Percentiles rank a stretch among this genome's conserved stretches.
phyloP scores from a whole-genome alignment of 2,113 vertebrate species.

The Pseudolaguvia tuberculata region DNA sequence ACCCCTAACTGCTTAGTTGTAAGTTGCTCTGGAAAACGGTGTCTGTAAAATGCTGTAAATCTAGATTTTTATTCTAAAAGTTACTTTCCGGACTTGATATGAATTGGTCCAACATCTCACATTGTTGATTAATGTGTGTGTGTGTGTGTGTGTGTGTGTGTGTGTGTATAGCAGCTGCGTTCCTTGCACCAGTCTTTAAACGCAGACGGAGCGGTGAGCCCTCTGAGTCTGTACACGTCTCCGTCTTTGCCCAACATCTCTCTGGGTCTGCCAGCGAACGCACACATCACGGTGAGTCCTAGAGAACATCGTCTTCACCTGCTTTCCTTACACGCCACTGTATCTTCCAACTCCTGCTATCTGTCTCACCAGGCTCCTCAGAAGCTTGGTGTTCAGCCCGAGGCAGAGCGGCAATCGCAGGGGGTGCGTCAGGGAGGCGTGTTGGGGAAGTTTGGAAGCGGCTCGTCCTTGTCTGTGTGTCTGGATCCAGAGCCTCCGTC shows the following conservation, averaged over 20 bases:
- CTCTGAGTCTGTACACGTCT: conserved; percentile 90
- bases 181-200: conserved; percentile 82
- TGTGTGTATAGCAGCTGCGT: conserved; percentile 72
- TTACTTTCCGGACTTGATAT: neutral
- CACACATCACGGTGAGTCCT: conserved; percentile 81
- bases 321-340: accelerated
- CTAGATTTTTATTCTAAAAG: too few relatives aligned
- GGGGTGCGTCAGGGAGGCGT: conserved; percentile 79
- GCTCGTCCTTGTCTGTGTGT: conserved; percentile 81
- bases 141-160: conserved; percentile 28
- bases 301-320: neutral
- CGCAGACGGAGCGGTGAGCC: conserved; percentile 78
- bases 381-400: conserved; percentile 80
- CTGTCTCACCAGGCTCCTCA: conserved; percentile 69
- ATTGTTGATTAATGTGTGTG: neutral
- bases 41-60: too few relatives aligned
- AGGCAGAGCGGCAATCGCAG: conserved; percentile 82
- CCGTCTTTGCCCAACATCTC: conserved; percentile 95
- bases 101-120: neutral
- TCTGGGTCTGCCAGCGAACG: conserved; percentile 87
- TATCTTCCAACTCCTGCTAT: neutral
- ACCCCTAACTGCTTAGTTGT: too few relatives aligned
- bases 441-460: conserved; percentile 85
- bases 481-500: conserved; percentile 70
- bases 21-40: too few relatives aligned